phyloP scores from a whole-genome alignment of 2,113 vertebrate species.

The Oreotrochilus melanogaster region DNA sequence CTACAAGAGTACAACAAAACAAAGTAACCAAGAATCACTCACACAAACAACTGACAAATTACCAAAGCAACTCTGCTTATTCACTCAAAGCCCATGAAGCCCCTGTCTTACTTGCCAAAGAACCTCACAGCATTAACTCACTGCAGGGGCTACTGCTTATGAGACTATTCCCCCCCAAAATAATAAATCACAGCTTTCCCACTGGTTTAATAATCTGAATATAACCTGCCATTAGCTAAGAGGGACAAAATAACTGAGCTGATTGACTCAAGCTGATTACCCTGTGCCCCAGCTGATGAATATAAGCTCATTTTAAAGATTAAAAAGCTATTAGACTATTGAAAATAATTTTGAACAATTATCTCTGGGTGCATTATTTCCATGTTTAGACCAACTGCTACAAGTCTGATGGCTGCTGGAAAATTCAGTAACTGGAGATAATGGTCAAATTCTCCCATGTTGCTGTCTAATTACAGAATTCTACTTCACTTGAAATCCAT shows the following conservation, averaged over 20 bases:
- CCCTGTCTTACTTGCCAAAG: background rate
- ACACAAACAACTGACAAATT: background rate
- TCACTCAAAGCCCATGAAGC: background rate
- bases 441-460: slow-evolving; percentile 59
- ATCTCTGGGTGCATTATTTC: slow-evolving; percentile 62
- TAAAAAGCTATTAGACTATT: slow-evolving; percentile 71
- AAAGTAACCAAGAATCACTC: background rate
- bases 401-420: slow-evolving; percentile 56
- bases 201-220: background rate
- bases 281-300: slow-evolving; percentile 53
- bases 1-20: background rate
- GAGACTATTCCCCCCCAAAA: background rate
- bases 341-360: slow-evolving; percentile 70
- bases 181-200: background rate
- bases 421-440: slow-evolving; percentile 73
- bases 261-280: slow-evolving; percentile 17
- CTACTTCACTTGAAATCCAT: slow-evolving; percentile 54
- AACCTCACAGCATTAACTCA: background rate
- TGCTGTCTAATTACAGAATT: slow-evolving; percentile 71
- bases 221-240: background rate
- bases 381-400: slow-evolving; percentile 48
- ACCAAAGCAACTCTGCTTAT: background rate
- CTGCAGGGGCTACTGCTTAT: background rate
- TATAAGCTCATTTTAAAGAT: slow-evolving; percentile 64
- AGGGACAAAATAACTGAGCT: background rate